phyloP scores from a whole-genome alignment of 2,113 vertebrate genomes.

The Eonycteris spelaea region DNA sequence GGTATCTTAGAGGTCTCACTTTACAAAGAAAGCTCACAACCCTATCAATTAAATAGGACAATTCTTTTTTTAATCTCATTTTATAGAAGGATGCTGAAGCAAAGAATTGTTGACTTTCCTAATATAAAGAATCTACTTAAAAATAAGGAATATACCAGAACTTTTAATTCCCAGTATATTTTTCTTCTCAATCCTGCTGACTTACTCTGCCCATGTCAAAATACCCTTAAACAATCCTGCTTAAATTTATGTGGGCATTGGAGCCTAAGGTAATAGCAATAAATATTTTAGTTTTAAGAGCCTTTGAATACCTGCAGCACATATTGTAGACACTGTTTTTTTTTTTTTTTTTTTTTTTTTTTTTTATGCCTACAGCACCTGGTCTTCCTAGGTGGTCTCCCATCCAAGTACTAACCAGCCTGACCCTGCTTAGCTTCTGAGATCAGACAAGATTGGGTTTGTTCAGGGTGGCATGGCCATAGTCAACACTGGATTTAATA shows the following conservation, averaged over 20 bases:
- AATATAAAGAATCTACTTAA: neutral
- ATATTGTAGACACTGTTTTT: neutral
- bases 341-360: no score
- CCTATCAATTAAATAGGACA: neutral
- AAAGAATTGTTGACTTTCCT: neutral
- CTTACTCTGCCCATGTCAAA: neutral
- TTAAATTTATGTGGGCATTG: neutral
- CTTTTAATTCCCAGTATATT: neutral
- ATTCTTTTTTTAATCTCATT: neutral
- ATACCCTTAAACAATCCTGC: neutral
- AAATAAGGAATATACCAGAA: neutral
- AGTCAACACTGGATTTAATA: neutral
- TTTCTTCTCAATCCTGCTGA: slow-evolving; percentile 1
- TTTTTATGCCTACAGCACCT: no score
- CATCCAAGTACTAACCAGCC: no score
- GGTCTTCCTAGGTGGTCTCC: no score
- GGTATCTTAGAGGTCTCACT: neutral
- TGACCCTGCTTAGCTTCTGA: no score
- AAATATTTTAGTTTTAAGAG: neutral
- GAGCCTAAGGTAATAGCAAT: neutral
- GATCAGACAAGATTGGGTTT: no score
- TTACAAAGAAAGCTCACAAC: neutral
- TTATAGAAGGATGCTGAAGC: neutral
- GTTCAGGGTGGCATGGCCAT: no score
- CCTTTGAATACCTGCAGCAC: neutral